Percentiles rank a stretch among this genome's conserved stretches.
Conservation (phyloP, 64 coral and sea anemone genomes). For the Trachythela sp. region DNA sequence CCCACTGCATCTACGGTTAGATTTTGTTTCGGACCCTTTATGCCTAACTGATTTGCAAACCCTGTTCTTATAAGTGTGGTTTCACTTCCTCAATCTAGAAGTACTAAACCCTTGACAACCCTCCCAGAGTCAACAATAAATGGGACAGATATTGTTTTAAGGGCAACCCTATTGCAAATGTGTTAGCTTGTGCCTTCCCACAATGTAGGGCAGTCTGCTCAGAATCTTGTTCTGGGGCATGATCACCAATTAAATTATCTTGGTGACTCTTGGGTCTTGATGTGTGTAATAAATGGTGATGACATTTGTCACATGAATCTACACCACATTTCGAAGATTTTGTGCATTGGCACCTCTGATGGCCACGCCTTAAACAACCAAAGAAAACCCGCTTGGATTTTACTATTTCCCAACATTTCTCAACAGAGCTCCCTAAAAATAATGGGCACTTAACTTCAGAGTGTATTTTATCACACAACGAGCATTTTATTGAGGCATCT, state of each 20-base stretch:
- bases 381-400: conserved; percentile 34
- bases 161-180: not conserved
- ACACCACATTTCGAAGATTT: conserved; percentile 32
- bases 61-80: conserved; percentile 37
- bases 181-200: conserved; percentile 34
- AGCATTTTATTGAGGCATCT: not conserved
- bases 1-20: conserved; percentile 4
- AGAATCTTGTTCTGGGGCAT: not conserved
- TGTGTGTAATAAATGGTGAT: conserved; percentile 15
- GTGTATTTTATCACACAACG: conserved; percentile 26
- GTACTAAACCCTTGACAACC: conserved; percentile 27
- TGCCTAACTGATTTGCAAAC: conserved; percentile 36
- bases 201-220: not conserved
- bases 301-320: conserved; percentile 21
- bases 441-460: conserved; percentile 27
- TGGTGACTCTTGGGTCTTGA: not conserved
- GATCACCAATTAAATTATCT: not conserved
- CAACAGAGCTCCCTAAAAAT: not conserved
- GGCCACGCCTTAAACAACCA: conserved; percentile 19
- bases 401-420: conserved; percentile 42
- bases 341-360: conserved; percentile 37
- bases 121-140: conserved; percentile 34
- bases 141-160: conserved; percentile 25
- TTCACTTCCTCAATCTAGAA: conserved; percentile 25
- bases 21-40: not conserved